Evolutionary conservation across 1,140 invertebrate species (phyloP).

Genomic region (Drosophila obscura): DNA sequence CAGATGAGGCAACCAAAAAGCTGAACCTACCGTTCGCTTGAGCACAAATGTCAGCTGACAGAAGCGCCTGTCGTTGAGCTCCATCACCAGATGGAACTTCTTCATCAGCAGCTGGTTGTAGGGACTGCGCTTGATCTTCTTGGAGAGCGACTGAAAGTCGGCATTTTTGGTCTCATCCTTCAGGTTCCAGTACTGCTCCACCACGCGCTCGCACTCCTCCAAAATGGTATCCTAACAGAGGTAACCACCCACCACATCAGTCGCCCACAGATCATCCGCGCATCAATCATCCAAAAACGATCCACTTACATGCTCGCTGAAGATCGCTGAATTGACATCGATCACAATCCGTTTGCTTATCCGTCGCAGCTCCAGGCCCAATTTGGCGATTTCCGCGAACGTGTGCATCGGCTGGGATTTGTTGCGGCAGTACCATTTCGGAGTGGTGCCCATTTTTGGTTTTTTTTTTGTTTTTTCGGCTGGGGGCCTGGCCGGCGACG

Average conservation of each 20-base stretch:
- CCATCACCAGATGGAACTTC: constrained; percentile 73
- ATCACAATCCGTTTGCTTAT: constrained; percentile 78
- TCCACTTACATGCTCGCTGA: constrained; percentile 75
- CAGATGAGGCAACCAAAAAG: rapidly evolving
- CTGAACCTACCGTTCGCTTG: constrained; percentile 68
- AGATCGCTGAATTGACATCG: constrained; percentile 77
- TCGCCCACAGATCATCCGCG: not conserved
- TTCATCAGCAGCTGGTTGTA: constrained; percentile 78
- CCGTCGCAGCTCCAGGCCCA: constrained; percentile 73
- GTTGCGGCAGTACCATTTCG: constrained; percentile 83
- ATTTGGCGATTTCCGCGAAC: constrained; percentile 77
- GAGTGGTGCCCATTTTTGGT: constrained; percentile 71
- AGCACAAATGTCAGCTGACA: constrained; percentile 81
- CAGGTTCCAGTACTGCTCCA: constrained; percentile 75
- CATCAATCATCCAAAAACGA: not conserved
- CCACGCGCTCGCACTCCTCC: constrained; percentile 77
- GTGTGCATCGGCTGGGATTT: constrained; percentile 83
- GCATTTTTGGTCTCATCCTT: constrained; percentile 75
- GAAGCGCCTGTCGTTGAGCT: constrained; percentile 75
- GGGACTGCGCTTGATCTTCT: constrained; percentile 82
- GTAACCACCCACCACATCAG: not conserved
- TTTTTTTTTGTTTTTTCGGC: constrained; percentile 38
- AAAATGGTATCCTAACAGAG: constrained; percentile 67
- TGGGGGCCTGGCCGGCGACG: constrained; percentile 36
- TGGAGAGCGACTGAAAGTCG: constrained; percentile 73